Percentiles rank a stretch among this genome's conserved stretches.
These are phyloP conservation scores for Xestia rhomboidea DNA, from an alignment of 2,888 invertebrate species.

Conservation along the genomic window DNA sequence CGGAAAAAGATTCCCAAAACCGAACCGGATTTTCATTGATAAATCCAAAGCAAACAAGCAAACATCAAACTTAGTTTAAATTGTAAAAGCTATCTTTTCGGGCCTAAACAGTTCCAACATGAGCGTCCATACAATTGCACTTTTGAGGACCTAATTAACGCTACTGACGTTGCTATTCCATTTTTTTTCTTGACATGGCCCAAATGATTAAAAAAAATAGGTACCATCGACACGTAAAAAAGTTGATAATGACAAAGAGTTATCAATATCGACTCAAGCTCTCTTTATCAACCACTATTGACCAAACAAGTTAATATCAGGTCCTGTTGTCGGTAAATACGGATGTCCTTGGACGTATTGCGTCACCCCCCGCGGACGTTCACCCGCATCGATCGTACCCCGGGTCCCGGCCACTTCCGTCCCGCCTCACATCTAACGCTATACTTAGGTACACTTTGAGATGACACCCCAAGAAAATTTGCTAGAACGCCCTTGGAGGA, in stretches of 20 bases:
- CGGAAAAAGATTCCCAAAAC: not conserved
- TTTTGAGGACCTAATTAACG: not conserved
- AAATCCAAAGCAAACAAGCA: not conserved
- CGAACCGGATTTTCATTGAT: not conserved
- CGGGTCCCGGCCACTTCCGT: constrained; percentile 54
- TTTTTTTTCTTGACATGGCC: not conserved
- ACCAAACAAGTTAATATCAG: constrained; percentile 43
- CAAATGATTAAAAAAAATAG: not conserved
- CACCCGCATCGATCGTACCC: constrained; percentile 75
- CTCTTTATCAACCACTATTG: constrained; percentile 31
- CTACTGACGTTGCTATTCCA: not conserved
- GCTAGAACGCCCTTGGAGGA: not conserved
- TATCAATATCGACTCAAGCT: constrained; percentile 1
- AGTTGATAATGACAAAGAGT: not conserved
- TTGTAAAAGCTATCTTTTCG: not conserved
- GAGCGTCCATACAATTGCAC: not conserved
- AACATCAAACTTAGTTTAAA: not conserved
- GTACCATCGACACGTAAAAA: not conserved
- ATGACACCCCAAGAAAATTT: constrained; percentile 45
- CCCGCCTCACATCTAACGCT: constrained; percentile 49
- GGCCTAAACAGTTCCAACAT: not conserved
- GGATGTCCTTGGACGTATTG: constrained; percentile 68
- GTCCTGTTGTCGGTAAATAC: constrained; percentile 64
- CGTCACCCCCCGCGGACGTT: constrained; percentile 68
- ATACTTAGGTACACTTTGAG: constrained; percentile 37